These are phyloP conservation scores for Mythimna lalbum DNA, from an alignment of 2,888 invertebrate genomes.

Conservation along the genomic window DNA sequence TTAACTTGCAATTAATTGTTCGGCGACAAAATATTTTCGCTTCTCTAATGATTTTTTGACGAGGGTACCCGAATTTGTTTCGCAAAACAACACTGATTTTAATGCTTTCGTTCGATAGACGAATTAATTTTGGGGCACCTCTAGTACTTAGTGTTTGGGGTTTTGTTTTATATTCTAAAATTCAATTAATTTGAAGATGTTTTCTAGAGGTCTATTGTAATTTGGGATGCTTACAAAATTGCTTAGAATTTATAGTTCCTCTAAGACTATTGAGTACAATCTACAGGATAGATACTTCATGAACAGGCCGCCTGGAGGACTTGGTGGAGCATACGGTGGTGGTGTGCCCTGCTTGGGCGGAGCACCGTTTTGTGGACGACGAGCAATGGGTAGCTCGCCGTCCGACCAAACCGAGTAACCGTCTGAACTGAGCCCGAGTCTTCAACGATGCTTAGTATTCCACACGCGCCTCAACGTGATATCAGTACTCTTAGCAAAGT, in stretches of 20 bases:
- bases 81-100: slow-evolving; percentile 73
- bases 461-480: no score
- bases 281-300: no score
- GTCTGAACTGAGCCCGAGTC: no score
- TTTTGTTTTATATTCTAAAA: slow-evolving; percentile 23
- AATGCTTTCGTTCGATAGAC: slow-evolving; percentile 52
- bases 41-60: slow-evolving; percentile 84
- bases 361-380: no score
- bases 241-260: background rate
- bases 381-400: no score
- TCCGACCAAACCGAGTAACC: no score
- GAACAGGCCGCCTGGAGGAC: no score
- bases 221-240: background rate
- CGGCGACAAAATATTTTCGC: slow-evolving; percentile 84
- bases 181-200: slow-evolving; percentile 42
- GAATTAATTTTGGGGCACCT: slow-evolving; percentile 40
- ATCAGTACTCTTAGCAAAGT: no score
- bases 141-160: slow-evolving; percentile 39
- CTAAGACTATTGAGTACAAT: background rate
- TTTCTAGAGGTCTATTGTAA: slow-evolving; percentile 19
- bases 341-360: no score
- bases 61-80: slow-evolving; percentile 79
- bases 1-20: slow-evolving; percentile 68
- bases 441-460: no score
- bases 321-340: no score